These are phyloP conservation scores for Propithecus coquereli DNA, from an alignment of 2,113 vertebrate species.

Conservation along the genomic window DNA sequence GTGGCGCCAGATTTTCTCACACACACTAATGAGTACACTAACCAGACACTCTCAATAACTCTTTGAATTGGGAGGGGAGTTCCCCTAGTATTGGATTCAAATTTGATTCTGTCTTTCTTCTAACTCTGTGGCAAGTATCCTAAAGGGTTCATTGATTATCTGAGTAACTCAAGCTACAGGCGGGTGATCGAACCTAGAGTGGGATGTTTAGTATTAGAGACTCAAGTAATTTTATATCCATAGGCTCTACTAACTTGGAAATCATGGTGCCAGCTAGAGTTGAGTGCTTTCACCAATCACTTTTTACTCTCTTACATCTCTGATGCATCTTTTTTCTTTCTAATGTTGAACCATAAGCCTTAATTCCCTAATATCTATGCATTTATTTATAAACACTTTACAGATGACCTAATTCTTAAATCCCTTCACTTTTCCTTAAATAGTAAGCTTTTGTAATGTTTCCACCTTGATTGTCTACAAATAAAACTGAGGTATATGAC, in stretches of 20 bases:
- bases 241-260: not conserved
- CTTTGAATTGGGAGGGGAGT: rapidly evolving
- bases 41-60: not conserved
- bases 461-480: not conserved
- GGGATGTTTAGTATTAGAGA: not conserved
- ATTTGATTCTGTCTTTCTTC: not conserved
- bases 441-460: not conserved
- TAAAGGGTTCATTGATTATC: not conserved
- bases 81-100: not conserved
- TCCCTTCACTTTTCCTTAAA: not conserved
- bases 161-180: not conserved
- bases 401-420: not conserved
- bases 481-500: not conserved
- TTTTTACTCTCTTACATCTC: not conserved
- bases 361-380: not conserved
- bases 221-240: not conserved
- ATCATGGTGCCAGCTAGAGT: not conserved
- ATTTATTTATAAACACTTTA: slow-evolving; percentile 29
- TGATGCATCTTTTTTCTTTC: not conserved
- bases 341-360: not conserved
- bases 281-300: not conserved
- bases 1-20: not conserved
- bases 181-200: not conserved
- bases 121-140: not conserved
- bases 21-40: not conserved